A percentile compares a stretch with the other conserved stretches of the same genome.
Evolutionary conservation across 2,888 invertebrate genomes (phyloP).

Genomic region (Pharmacophagus antenor): DNA sequence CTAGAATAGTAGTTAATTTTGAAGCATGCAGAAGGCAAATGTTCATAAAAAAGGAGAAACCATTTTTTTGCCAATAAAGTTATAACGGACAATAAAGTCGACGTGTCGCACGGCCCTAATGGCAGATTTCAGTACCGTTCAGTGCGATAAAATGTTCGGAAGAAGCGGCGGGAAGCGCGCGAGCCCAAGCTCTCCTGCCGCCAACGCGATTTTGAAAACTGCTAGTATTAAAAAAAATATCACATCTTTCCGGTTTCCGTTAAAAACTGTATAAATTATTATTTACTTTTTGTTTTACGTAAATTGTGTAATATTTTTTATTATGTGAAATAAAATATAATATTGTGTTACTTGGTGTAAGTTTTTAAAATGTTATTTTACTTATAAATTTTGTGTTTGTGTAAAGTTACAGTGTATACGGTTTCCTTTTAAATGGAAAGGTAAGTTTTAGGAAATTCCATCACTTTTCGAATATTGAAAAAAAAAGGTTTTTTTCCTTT

Average conservation of each 20-base stretch:
- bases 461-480: neutral
- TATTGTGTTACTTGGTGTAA: slow-evolving; percentile 13
- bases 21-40: neutral
- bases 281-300: neutral
- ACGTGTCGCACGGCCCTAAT: slow-evolving; percentile 30
- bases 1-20: neutral
- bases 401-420: slow-evolving; percentile 11
- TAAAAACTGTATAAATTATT: neutral
- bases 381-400: slow-evolving; percentile 16
- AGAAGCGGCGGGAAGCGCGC: slow-evolving; percentile 22
- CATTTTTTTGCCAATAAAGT: slow-evolving; percentile 28
- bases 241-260: neutral
- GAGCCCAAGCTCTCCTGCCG: slow-evolving; percentile 16
- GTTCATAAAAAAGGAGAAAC: slow-evolving; percentile 14
- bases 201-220: slow-evolving; percentile 25
- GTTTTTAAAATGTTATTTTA: slow-evolving; percentile 9
- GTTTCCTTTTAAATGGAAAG: neutral
- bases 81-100: slow-evolving; percentile 30
- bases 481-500: neutral
- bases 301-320: neutral
- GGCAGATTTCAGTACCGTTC: slow-evolving; percentile 22
- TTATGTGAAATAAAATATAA: neutral
- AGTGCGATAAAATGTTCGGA: slow-evolving; percentile 31
- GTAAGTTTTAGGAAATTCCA: slow-evolving; percentile 5
- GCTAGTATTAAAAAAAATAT: slow-evolving; percentile 2